Base-by-base conservation (phyloP, 1,140 invertebrate genomes). In the Bombus terrestris region DNA sequence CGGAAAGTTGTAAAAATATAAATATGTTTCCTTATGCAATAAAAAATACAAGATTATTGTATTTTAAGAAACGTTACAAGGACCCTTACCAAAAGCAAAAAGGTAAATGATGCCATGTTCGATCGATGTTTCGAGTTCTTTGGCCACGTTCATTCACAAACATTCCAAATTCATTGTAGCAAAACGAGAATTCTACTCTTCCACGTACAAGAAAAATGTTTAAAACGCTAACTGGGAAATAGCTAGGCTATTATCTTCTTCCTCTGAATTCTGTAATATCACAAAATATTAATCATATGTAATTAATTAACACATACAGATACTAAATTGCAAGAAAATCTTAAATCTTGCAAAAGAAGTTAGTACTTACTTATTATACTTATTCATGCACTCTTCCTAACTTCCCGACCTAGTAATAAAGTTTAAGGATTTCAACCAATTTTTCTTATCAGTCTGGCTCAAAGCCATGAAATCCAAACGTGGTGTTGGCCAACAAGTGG, bases 101-200 rank as follows among this genome's bases (percentile, higher is more conserved):
- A 1, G 98, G 98, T 32, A 98, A 95, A 89, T 97, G 96, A 81
- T 96, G 97, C 97, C 98, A 98, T 87, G 97, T 97, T 43, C 98
- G 95, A 90, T 98, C 98, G 41, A 97, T 96, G 35, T 96, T 95
- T 22, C 98, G 96, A 1, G 97, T 97, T 83, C 97, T 96, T 86
- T 96, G 96, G 35, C 98, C 98, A 92, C 96, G 97, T 89, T 97
- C 96, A 94, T 99, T 97, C 3, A 99, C 98, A 95, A 99, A 99
- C 5, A 98, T 96, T 9, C 98, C 98, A 94, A 98, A 97, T 92
- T 98, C 98, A 89, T 97, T 97, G 94, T 98, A 99, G 93, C 98
- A 98, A 2, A 99, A 93, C 10, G 99, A 95, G 89, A 98, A 97
- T 93, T 99, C 98, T 73, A 96, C 84, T 83, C 92, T 88, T 92